Evolutionary conservation across 2,888 invertebrate genomes (phyloP).

Genomic region (Apocheima hispidaria): DNA sequence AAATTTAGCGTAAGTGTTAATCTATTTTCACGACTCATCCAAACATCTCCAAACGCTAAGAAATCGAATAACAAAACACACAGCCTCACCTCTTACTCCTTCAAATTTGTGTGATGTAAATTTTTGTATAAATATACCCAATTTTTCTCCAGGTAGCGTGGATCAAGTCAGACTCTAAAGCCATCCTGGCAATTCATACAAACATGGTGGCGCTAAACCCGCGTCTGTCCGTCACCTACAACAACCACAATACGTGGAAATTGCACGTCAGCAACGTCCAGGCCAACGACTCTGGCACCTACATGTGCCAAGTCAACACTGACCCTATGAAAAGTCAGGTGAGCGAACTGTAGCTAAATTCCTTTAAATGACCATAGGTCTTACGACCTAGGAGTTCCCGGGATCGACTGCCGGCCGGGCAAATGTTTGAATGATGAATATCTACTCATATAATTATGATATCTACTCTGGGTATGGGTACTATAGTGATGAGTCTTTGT

Average conservation of each 20-base stretch:
- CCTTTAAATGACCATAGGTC: not conserved
- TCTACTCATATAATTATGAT: no score
- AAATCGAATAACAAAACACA: no score
- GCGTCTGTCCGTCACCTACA: constrained; percentile 94
- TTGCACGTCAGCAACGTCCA: constrained; percentile 96
- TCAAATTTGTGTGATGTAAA: no score
- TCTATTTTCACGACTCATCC: no score
- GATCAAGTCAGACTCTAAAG: constrained; percentile 96
- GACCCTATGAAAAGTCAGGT: constrained; percentile 96
- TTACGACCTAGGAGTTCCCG: no score
- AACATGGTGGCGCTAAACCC: constrained; percentile 96
- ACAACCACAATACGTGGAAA: constrained; percentile 97
- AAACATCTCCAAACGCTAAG: no score
- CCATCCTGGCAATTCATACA: constrained; percentile 95
- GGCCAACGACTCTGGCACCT: constrained; percentile 96
- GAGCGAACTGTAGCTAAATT: constrained; percentile 28
- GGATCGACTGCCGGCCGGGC: no score
- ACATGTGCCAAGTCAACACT: constrained; percentile 98
- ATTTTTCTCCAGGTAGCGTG: constrained; percentile 91
- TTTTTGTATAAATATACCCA: constrained; percentile 1
- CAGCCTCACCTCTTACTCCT: no score
- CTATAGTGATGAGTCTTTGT: no score
- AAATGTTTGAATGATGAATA: no score
- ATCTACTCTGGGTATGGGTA: no score
- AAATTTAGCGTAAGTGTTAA: no score